Conservation (phyloP, 2,888 invertebrate genomes). For the Hipparchia sbordonii region DNA sequence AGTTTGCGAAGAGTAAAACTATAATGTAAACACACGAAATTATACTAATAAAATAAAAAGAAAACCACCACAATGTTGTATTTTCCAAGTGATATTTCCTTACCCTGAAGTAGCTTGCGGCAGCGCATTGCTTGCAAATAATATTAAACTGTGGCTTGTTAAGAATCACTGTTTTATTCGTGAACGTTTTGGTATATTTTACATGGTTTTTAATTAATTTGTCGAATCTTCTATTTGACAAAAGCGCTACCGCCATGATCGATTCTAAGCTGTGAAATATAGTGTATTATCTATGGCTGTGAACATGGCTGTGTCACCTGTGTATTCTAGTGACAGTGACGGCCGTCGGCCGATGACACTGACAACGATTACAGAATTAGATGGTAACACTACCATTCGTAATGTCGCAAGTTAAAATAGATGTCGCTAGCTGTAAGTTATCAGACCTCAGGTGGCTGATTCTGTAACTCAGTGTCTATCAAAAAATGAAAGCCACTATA, state of each 20-base stretch:
- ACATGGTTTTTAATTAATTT: constrained; percentile 66
- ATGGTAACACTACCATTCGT: too few species aligned
- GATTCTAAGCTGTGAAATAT: constrained; percentile 32
- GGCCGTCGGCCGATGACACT: too few species aligned
- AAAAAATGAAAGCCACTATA: too few species aligned
- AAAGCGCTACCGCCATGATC: constrained; percentile 74
- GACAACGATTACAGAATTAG: too few species aligned
- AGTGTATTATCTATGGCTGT: too few species aligned
- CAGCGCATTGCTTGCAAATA: constrained; percentile 65
- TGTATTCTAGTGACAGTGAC: too few species aligned
- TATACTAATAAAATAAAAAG: constrained; percentile 4
- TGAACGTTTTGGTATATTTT: constrained; percentile 59
- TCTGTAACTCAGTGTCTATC: too few species aligned
- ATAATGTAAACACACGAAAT: constrained; percentile 43
- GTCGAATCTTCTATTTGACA: constrained; percentile 67
- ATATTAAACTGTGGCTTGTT: constrained; percentile 64
- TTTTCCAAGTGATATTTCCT: constrained; percentile 24
- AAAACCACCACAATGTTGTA: background rate
- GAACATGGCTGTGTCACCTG: too few species aligned
- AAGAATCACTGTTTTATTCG: constrained; percentile 52
- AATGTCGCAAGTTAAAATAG: too few species aligned
- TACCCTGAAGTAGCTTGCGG: constrained; percentile 67
- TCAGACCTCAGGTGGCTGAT: too few species aligned
- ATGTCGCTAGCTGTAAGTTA: too few species aligned
- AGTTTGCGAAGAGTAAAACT: constrained; percentile 64